These are phyloP conservation scores for Miniopterus natalensis DNA, from an alignment of 2,113 vertebrate genomes.

Conservation along the genomic window DNA sequence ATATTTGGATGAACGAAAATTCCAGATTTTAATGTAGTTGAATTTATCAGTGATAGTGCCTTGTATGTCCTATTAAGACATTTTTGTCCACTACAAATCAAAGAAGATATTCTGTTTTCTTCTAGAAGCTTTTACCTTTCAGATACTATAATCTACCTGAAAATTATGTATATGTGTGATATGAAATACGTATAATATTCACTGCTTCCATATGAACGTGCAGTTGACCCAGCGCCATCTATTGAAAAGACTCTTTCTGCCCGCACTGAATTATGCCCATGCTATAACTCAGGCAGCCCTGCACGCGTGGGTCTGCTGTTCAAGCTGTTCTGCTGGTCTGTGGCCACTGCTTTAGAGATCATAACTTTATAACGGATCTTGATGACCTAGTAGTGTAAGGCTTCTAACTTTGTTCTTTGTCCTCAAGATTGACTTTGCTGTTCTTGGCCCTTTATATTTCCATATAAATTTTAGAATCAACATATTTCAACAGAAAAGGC, in stretches of 20 bases:
- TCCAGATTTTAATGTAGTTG: background rate
- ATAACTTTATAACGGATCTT: background rate
- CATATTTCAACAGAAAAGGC: background rate
- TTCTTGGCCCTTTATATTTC: background rate
- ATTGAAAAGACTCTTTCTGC: background rate
- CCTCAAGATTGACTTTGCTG: background rate
- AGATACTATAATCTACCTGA: background rate
- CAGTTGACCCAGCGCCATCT: background rate
- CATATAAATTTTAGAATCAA: background rate
- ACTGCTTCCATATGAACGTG: background rate
- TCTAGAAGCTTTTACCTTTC: background rate
- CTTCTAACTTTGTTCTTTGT: background rate
- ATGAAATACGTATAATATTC: background rate
- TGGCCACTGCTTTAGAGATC: background rate
- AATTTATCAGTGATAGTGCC: background rate
- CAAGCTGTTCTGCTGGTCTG: background rate
- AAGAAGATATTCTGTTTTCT: background rate
- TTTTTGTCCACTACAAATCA: background rate
- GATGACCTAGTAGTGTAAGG: background rate
- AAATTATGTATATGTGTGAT: background rate
- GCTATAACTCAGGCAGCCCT: background rate
- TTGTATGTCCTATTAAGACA: background rate
- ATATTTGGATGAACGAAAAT: background rate
- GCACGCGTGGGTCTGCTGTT: background rate
- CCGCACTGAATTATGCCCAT: rapidly evolving